phyloP scores from a whole-genome alignment of 2,888 invertebrate genomes.

The Laspeyria flexula region DNA sequence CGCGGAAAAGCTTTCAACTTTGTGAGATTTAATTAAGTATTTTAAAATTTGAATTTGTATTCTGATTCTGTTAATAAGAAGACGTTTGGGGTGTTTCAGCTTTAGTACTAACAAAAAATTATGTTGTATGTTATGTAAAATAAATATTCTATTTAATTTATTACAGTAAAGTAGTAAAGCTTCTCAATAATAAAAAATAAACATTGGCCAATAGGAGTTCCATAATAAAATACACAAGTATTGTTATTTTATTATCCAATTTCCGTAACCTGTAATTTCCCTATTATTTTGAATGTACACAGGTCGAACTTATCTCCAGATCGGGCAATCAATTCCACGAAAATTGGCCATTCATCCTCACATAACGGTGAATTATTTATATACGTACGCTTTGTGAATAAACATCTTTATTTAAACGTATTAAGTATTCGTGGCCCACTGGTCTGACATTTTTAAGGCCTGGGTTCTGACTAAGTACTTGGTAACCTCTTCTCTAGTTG shows the following conservation, averaged over 20 bases:
- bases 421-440: not conserved
- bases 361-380: conserved; percentile 70
- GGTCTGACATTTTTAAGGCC: not conserved
- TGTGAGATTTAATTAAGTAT: no score
- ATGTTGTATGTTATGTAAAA: no score
- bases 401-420: conserved; percentile 43
- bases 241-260: conserved; percentile 44
- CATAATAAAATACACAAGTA: conserved; percentile 33
- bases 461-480: not conserved
- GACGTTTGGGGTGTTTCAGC: no score
- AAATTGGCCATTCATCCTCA: conserved; percentile 77
- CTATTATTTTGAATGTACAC: conserved; percentile 42
- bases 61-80: no score
- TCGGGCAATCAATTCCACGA: conserved; percentile 69
- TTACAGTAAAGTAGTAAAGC: no score
- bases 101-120: no score
- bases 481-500: no score
- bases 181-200: no score
- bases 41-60: no score
- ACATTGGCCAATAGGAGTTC: no score
- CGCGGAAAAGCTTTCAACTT: no score
- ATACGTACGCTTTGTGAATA: conserved; percentile 50
- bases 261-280: conserved; percentile 40
- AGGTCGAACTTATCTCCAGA: conserved; percentile 61
- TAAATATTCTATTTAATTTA: no score